A percentile compares a stretch with the other conserved stretches of the same genome.
These are phyloP conservation scores for Bothrops alternatus DNA, from an alignment of 2,797 vertebrate species.

Conservation along the genomic window DNA sequence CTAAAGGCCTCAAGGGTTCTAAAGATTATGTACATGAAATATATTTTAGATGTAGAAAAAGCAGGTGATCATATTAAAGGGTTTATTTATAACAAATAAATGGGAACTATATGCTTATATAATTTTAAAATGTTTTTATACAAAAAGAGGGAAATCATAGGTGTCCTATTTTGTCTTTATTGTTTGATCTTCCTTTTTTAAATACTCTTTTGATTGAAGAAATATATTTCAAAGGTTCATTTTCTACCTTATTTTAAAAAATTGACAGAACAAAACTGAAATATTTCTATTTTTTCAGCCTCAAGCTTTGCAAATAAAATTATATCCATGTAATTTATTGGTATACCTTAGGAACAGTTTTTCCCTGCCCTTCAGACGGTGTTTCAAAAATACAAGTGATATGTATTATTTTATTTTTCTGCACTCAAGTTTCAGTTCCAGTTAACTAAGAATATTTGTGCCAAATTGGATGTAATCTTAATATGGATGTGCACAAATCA, in stretches of 20 bases:
- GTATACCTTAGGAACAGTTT: background rate
- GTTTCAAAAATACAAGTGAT: background rate
- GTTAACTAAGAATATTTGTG: background rate
- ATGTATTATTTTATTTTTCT: background rate
- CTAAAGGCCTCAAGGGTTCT: background rate
- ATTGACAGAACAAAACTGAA: background rate
- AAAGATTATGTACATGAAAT: background rate
- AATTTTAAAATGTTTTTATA: background rate
- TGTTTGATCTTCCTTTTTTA: background rate
- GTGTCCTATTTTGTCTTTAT: background rate
- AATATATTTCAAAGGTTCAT: background rate
- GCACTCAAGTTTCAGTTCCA: background rate
- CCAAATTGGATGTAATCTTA: background rate
- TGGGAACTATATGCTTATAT: background rate
- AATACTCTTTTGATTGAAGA: background rate
- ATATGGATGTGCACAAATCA: background rate
- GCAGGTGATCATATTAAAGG: background rate
- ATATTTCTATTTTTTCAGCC: background rate
- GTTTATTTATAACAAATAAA: background rate
- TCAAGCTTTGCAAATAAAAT: background rate
- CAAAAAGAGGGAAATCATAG: background rate
- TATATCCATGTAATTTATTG: background rate
- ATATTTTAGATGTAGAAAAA: background rate
- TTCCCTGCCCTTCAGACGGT: background rate
- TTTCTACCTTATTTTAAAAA: background rate